Base-by-base conservation (phyloP, 2,113 vertebrate genomes). In the Telmatochromis brichardi region DNA sequence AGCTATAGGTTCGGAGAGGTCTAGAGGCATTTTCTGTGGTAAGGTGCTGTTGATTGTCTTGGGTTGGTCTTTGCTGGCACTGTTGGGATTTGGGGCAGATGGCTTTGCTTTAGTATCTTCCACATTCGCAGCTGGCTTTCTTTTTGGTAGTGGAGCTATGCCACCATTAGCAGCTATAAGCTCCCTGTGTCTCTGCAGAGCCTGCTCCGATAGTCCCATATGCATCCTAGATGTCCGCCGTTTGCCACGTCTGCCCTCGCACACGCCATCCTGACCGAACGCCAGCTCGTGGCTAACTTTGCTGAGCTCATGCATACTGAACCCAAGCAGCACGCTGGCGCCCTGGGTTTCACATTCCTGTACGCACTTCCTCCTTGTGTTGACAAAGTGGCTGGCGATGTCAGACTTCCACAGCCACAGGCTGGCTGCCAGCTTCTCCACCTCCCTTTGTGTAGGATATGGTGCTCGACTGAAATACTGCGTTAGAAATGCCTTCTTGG, bases 381-480 rank as follows among this genome's bases (percentile, higher is more conserved):
- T 98, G 82, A 97, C 97, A 6, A 99, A 99, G 90, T 99, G 99
- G 92, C 97, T 97, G 1, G 98, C 97, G 12, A 99, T 98, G 92
- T 99, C 98, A 0, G 98, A 98, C 92, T 99, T 99, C 99, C 99
- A 99, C 14, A 99, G 94, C 98, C 98, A 99, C 35, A 99, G 94
- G 53, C 97, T 98, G 87, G 98, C 97, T 0, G 99, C 98, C 81
- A 99, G 95, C 93, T 98, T 99, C 86, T 99, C 99, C 28, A 99
- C 97, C 90, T 99, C 99, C 55, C 97, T 97, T 31, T 97, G 97
- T 14, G 95, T 97, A 14, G 98, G 98, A 83, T 99, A 99, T 0
- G 99, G 99, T 81, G 98, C 97, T 37, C 90, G 96, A 89, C 98
- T 98, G 91, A 99, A 99, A 83, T 99, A 99, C 23, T 97, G 96